A percentile compares a stretch with the other conserved stretches of the same genome.
Evolutionary conservation across 2,797 vertebrate genomes (phyloP).

Genomic region (Falco rusticolus): DNA sequence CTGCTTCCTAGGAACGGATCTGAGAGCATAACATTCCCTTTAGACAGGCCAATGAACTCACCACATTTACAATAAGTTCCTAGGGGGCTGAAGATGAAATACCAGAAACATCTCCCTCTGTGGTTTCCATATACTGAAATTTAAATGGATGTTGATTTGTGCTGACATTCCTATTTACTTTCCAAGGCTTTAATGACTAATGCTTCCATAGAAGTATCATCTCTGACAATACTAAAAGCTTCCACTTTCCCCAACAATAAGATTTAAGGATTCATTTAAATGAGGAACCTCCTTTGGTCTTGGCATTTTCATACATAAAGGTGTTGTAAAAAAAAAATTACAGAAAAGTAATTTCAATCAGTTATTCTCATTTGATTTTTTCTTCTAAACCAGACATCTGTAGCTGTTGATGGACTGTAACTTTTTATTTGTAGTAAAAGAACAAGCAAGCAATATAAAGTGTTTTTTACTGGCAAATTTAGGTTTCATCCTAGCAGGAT

Average conservation of each 20-base stretch:
- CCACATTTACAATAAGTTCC: background rate
- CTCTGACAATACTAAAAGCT: background rate
- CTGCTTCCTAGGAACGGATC: background rate
- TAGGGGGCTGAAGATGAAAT: background rate
- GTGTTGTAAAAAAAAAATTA: background rate
- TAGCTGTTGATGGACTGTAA: background rate
- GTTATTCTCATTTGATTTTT: background rate
- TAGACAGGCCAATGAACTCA: background rate
- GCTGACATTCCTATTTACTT: conserved; percentile 14
- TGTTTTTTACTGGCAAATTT: background rate
- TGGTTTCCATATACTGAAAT: background rate
- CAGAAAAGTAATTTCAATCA: background rate
- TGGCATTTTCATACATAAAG: background rate
- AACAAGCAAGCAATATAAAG: background rate
- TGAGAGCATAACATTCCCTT: background rate
- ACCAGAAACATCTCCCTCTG: background rate
- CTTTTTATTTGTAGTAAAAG: background rate
- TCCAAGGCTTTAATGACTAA: background rate
- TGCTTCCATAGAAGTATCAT: background rate
- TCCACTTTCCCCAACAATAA: background rate
- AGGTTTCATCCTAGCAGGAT: background rate
- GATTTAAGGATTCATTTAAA: background rate
- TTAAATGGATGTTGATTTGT: conserved; percentile 7
- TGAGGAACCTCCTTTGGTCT: background rate
- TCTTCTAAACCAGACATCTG: background rate